Conservation (phyloP, 2,113 vertebrate species). For the Sinocyclocheilus anshuiensis region DNA sequence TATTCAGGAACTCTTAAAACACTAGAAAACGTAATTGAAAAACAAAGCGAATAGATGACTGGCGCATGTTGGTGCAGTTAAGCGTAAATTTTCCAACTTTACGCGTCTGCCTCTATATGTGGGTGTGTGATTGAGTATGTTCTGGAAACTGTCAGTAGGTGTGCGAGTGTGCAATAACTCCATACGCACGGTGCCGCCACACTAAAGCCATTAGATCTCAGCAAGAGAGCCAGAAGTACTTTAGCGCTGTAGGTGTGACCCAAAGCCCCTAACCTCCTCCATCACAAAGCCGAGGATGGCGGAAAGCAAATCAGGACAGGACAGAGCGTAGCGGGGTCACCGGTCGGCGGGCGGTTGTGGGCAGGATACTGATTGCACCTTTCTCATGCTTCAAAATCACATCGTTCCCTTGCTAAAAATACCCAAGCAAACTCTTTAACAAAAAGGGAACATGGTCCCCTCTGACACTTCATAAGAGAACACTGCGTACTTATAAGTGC, state of each 20-base stretch:
- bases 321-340: conserved; percentile 1
- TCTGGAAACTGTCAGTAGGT: conserved; percentile 13
- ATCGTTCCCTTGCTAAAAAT: conserved; percentile 65
- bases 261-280: conserved; percentile 67
- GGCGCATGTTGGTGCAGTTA: neutral
- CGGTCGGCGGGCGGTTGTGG: conserved; percentile 33
- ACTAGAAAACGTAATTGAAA: conserved; percentile 17
- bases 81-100: neutral
- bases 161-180: conserved; percentile 15
- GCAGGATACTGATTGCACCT: conserved; percentile 63
- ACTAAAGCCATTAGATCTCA: conserved; percentile 68
- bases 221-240: conserved; percentile 63
- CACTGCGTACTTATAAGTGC: neutral
- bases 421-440: conserved; percentile 59
- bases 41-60: neutral
- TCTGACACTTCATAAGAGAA: conserved; percentile 18
- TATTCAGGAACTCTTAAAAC: conserved; percentile 4
- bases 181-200: conserved; percentile 47
- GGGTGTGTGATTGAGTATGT: conserved; percentile 27
- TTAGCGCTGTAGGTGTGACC: conserved; percentile 65
- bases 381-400: conserved; percentile 50
- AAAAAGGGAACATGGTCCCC: conserved; percentile 65
- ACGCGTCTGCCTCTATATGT: neutral
- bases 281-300: conserved; percentile 61
- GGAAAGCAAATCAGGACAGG: conserved; percentile 17